These are phyloP conservation scores for Coleophora deauratella DNA, from an alignment of 2,888 invertebrate genomes.

Conservation along the genomic window DNA sequence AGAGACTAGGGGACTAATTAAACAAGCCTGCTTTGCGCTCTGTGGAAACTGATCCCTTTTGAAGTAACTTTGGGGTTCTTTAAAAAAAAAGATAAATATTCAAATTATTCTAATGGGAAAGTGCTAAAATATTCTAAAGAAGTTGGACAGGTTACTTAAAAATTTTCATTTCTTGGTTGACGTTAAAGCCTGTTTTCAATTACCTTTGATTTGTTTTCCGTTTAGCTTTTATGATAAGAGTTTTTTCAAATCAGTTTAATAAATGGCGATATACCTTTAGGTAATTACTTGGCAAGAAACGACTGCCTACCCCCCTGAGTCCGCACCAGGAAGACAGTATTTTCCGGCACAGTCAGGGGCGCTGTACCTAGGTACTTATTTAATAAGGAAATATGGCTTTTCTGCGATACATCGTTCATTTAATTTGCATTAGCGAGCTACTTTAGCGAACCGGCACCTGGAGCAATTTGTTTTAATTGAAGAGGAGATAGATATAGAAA, in stretches of 20 bases:
- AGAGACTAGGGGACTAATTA: slow-evolving; percentile 5
- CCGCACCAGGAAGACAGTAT: slow-evolving; percentile 46
- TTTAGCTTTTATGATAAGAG: no score
- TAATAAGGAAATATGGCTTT: slow-evolving; percentile 62
- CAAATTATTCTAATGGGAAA: not conserved
- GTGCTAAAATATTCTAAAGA: not conserved
- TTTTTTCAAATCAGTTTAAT: no score
- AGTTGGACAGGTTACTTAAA: not conserved
- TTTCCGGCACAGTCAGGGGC: slow-evolving; percentile 36
- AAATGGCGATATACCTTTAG: no score
- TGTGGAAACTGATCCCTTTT: no score
- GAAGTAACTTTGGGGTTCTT: no score
- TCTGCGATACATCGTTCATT: slow-evolving; percentile 49
- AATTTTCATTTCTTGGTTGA: no score
- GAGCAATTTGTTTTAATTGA: not conserved
- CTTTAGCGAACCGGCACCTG: not conserved
- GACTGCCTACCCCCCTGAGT: no score
- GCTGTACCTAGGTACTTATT: slow-evolving; percentile 26
- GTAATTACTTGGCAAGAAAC: no score
- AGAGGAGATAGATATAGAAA: no score
- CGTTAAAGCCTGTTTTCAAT: no score
- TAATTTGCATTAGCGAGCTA: slow-evolving; percentile 48
- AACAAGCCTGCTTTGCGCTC: not conserved
- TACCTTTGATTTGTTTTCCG: no score
- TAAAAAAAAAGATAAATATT: no score